A percentile compares a stretch with the other conserved stretches of the same genome.
These are phyloP conservation scores for Amblyteles armatorius DNA, from an alignment of 2,888 invertebrate genomes.

Conservation along the genomic window DNA sequence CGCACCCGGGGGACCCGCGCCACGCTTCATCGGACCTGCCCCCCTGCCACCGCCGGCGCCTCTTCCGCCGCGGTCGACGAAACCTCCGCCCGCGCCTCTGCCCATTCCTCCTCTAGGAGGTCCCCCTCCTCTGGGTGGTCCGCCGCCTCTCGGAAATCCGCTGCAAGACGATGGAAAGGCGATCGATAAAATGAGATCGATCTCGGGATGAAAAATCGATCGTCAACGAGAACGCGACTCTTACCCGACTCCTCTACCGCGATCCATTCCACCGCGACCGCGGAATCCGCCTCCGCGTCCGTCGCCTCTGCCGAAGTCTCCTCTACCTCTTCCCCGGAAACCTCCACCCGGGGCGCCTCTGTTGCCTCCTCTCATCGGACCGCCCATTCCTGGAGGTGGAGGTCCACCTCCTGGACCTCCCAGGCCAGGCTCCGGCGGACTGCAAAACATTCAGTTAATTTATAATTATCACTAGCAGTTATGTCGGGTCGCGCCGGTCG, in stretches of 20 bases:
- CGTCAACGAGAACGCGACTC: slow-evolving; percentile 56
- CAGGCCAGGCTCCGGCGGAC: slow-evolving; percentile 80
- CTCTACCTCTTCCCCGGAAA: slow-evolving; percentile 80
- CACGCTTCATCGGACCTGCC: slow-evolving; percentile 82
- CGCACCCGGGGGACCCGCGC: slow-evolving; percentile 86
- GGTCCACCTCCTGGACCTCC: slow-evolving; percentile 79
- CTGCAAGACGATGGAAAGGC: slow-evolving; percentile 25
- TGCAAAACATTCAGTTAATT: slow-evolving; percentile 54
- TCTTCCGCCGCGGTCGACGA: slow-evolving; percentile 85
- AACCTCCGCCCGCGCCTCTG: slow-evolving; percentile 82
- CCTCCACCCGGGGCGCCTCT: slow-evolving; percentile 77
- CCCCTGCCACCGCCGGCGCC: slow-evolving; percentile 83
- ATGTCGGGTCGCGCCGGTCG: too few relatives aligned
- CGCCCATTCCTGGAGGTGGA: slow-evolving; percentile 79
- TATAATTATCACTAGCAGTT: background rate
- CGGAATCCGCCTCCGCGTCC: slow-evolving; percentile 81
- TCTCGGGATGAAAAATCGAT: background rate
- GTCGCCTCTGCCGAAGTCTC: slow-evolving; percentile 83
- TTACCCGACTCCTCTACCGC: slow-evolving; percentile 82
- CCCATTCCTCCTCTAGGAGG: slow-evolving; percentile 70
- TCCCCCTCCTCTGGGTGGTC: slow-evolving; percentile 69
- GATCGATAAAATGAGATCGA: too few relatives aligned
- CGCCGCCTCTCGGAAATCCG: slow-evolving; percentile 68
- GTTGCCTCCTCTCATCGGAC: slow-evolving; percentile 80
- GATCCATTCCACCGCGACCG: slow-evolving; percentile 83